Evolutionary conservation across 2,113 vertebrate species (phyloP).

Genomic region (Ictidomys tridecemlineatus): DNA sequence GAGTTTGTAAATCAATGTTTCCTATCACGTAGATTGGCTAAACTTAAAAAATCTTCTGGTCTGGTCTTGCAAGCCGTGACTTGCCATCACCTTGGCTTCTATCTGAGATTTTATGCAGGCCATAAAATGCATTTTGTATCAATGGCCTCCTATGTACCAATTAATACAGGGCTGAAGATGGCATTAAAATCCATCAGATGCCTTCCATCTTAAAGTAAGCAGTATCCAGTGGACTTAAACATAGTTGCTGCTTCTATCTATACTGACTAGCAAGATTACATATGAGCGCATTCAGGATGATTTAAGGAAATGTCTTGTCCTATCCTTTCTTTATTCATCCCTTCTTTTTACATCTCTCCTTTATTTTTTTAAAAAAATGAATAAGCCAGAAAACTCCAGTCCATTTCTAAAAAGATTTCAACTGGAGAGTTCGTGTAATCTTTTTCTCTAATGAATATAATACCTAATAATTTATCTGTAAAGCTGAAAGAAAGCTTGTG

Average conservation of each 20-base stretch:
- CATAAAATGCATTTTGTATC: neutral
- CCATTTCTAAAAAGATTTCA: neutral
- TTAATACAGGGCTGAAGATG: neutral
- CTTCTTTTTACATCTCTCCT: neutral
- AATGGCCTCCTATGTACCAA: neutral
- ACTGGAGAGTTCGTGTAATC: neutral
- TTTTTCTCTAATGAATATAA: neutral
- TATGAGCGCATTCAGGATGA: neutral
- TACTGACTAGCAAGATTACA: neutral
- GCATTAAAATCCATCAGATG: neutral
- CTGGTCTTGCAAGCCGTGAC: neutral
- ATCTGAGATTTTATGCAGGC: neutral
- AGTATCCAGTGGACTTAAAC: neutral
- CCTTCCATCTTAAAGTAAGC: neutral
- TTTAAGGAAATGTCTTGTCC: neutral
- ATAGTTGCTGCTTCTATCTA: neutral
- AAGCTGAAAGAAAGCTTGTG: neutral
- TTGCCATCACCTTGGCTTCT: neutral
- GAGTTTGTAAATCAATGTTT: neutral
- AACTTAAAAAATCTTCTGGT: neutral
- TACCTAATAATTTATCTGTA: neutral
- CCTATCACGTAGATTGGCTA: neutral
- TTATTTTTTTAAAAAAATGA: neutral
- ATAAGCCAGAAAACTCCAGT: neutral
- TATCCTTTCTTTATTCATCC: neutral